Evolutionary conservation across 2,113 vertebrate genomes (phyloP).

Genomic region (Vidua chalybeata): DNA sequence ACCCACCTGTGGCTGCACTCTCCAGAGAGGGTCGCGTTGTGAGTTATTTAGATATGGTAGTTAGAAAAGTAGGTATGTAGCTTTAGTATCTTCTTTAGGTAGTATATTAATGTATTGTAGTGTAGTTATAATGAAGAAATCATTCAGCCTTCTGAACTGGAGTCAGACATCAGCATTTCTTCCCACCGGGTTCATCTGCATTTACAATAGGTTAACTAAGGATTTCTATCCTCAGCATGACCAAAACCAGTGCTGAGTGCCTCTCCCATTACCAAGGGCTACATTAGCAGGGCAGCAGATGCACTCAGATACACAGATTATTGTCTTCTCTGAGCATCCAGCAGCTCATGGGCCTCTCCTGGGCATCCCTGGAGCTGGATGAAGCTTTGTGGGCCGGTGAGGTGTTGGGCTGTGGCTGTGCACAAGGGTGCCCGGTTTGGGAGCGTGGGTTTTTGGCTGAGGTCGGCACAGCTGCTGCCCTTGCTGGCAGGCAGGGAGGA

Average conservation of each 20-base stretch:
- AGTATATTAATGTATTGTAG: too few species aligned
- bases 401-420: neutral
- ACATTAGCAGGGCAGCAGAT: neutral
- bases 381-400: neutral
- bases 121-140: too few species aligned
- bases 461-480: neutral
- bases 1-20: too few species aligned
- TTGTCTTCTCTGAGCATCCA: neutral
- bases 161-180: too few species aligned
- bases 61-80: too few species aligned
- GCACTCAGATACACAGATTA: accelerated
- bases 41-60: too few species aligned
- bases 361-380: neutral
- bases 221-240: accelerated
- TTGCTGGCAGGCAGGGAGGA: neutral
- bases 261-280: neutral
- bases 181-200: too few species aligned
- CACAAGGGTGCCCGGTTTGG: accelerated
- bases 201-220: neutral
- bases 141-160: too few species aligned
- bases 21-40: too few species aligned
- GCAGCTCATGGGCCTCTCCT: neutral
- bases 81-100: too few species aligned
- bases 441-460: accelerated
- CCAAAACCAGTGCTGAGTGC: neutral